phyloP scores from a whole-genome alignment of 2,113 vertebrate genomes.

The Apistogramma diplotaenia region DNA sequence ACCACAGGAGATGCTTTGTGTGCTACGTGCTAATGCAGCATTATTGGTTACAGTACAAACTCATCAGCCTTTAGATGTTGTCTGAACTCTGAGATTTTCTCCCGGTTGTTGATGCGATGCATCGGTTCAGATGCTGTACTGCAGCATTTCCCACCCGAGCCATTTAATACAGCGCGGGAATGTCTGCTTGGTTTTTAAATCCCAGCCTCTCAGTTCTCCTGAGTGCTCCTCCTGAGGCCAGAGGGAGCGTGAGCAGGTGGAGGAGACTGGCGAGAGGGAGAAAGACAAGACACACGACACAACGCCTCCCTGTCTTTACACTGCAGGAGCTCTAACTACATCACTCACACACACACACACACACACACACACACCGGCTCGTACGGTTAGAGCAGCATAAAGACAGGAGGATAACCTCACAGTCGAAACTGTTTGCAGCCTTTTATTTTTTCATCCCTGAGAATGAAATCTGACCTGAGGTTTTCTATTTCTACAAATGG shows the following conservation, averaged over 20 bases:
- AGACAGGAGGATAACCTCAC: constrained; percentile 38
- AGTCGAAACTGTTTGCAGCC: constrained; percentile 12
- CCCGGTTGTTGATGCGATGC: fast-evolving
- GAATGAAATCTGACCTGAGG: constrained; percentile 54
- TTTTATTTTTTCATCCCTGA: background rate
- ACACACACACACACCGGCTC: constrained; percentile 1
- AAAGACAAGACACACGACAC: constrained; percentile 24
- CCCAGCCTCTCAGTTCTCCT: constrained; percentile 12
- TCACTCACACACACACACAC: constrained; percentile 16
- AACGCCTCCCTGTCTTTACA: constrained; percentile 39
- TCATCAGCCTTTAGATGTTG: background rate
- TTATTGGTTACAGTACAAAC: background rate
- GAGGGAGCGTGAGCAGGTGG: background rate
- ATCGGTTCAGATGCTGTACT: background rate
- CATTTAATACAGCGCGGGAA: constrained; percentile 24
- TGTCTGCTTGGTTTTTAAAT: constrained; percentile 13
- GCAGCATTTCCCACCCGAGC: constrained; percentile 8
- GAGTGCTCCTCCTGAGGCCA: constrained; percentile 39
- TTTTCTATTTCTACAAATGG: constrained; percentile 60
- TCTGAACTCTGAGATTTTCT: background rate
- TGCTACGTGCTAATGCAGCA: background rate
- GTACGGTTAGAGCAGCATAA: constrained; percentile 9
- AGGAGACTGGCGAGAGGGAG: background rate
- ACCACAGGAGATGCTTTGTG: background rate
- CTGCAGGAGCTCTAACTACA: constrained; percentile 34